Base-by-base conservation (phyloP, 2,797 vertebrate genomes). In the Gambelia wislizenii region DNA sequence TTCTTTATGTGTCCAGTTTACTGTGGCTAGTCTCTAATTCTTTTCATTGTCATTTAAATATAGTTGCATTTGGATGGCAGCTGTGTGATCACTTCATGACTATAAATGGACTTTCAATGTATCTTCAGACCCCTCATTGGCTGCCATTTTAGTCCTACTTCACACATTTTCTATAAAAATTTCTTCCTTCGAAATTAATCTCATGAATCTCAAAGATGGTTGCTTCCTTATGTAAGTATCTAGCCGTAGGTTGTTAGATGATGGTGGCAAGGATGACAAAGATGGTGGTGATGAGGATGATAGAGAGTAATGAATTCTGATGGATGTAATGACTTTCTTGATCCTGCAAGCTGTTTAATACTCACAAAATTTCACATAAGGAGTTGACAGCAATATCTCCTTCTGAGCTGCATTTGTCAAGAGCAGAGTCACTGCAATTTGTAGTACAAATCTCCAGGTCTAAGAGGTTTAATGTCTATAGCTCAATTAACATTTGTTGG, bases 291-390 rank as follows among this genome's bases (percentile, higher is more conserved):
- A 9, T 33, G 30, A 67, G 30, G 2, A 67, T 33, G 64, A 67
- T 33, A 33, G 13, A 33, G 20, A 74, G 2, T 75, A 76, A 88
- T 76, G 33, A 39, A 83, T 75, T 88, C 13, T 76, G 52, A 80
- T 56, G 56, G 77, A 80, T 42, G 10, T 42, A 87, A 67, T 47
- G 44, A 61, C 59, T 33, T 13, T 44, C 20, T 20, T 64, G 44
- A 36, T 47, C 54, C 33, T 33, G 13, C 22, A 59, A 61, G 72
- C 70, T 61, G 47, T 44, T 74, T 87, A 82, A 82, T 72, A 30
- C 52, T 64, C 42, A 44, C 79, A 87, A 75, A 75, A 83, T 88
- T 83, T 76, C 69, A 82, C 14, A 83, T 70, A 61, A 56, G 64
- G 14, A 75, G 69, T 75, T 75, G 72, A 4, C 42, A 27, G 30